Evolutionary conservation across 2,113 vertebrate species (phyloP).

Genomic region (Ovibos moschatus): DNA sequence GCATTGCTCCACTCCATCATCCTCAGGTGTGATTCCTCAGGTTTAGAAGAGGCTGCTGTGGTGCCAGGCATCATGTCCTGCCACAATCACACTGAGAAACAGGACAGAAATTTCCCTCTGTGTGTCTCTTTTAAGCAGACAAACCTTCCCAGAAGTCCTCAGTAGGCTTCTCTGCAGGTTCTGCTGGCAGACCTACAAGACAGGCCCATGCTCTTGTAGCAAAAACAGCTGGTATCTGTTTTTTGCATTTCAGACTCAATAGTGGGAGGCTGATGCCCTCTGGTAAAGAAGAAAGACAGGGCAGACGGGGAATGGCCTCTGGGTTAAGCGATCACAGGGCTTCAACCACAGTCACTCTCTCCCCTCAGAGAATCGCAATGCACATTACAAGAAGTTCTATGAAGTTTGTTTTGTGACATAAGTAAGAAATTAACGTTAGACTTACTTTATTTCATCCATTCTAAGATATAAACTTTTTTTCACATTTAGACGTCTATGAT

Average conservation of each 20-base stretch:
- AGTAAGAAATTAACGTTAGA: not conserved
- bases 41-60: not conserved
- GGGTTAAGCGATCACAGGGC: not conserved
- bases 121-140: not conserved
- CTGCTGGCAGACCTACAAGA: not conserved
- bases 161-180: not conserved
- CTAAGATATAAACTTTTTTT: not conserved
- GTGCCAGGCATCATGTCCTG: not conserved
- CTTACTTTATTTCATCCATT: not conserved
- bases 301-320: not conserved
- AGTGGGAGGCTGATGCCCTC: not conserved
- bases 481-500: not conserved
- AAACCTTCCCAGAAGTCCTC: not conserved
- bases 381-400: not conserved
- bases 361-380: not conserved
- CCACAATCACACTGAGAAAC: not conserved
- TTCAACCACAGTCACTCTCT: not conserved
- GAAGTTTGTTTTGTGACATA: not conserved
- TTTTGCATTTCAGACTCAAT: not conserved
- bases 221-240: not conserved
- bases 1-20: not conserved
- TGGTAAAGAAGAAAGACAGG: not conserved
- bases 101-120: not conserved
- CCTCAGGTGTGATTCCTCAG: not conserved
- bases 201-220: not conserved